Base-by-base conservation (phyloP, 1,140 invertebrate genomes). In the Magallana angulata region DNA sequence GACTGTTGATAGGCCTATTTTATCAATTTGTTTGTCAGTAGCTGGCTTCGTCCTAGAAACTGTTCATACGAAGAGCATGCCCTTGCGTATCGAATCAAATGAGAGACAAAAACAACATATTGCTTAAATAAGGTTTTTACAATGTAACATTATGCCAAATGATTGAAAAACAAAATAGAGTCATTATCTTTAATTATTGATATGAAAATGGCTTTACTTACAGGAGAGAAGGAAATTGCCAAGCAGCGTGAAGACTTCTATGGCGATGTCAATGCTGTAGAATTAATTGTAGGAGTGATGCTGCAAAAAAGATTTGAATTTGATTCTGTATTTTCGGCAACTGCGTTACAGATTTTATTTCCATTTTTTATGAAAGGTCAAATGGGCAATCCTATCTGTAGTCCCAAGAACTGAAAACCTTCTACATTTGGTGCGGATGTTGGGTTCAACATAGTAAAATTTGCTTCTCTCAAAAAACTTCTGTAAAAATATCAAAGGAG, bases 381-480 rank as follows among this genome's bases (percentile, higher is more conserved):
- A 24, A 89, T 95, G 90, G 92, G 94, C 36, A 95, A 95, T 90
- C 94, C 95, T 57, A 94, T 95, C 56, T 95, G 94, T 91, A 94
- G 93, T 84, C 94, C 92, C 6, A 88, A 91, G 76, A 95, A 94
- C 89, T 95, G 95, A 95, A 95, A 94, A 87, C 95, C 95, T 16
- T 95, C 95, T 1, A 95, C 95, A 18, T 95, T 95, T 90, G 95
- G 95, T 0, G 95, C 95, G 0, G 92, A 94, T 18, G 91, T 93
- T 11, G 95, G 95, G 5, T 95, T 95, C 88, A 88, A 95, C 84
- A 92, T 95, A 48, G 92, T 95, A 2, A 94, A 95, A 89, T 93
- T 91, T 14, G 93, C 94, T 6, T 92, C 94, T 9, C 80, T 95
- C 57, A 60, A 94, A 81, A 93, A 94, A 86, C 90, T 95, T 95